A percentile compares a stretch with the other conserved stretches of the same genome.
phyloP scores from a whole-genome alignment of 2,113 vertebrate species.

The Euleptes europaea region DNA sequence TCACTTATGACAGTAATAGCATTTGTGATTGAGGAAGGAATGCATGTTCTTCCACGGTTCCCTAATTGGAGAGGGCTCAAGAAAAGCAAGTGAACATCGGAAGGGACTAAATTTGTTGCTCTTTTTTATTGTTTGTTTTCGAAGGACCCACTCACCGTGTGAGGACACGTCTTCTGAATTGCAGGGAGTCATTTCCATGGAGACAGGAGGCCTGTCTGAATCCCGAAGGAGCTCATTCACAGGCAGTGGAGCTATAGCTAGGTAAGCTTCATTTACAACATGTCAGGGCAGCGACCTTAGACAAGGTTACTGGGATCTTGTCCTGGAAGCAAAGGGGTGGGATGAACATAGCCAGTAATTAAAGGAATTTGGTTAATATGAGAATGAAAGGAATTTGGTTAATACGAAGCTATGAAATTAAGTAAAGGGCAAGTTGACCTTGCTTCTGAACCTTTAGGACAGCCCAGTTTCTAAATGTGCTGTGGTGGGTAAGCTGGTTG shows the following conservation, averaged over 20 bases:
- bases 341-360: not conserved
- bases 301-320: not conserved
- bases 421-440: constrained; percentile 12
- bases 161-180: constrained; percentile 74
- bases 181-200: constrained; percentile 74
- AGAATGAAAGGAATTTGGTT: not conserved
- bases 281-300: not conserved
- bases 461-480: not conserved
- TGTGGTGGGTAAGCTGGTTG: not conserved
- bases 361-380: not conserved
- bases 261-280: constrained; percentile 74
- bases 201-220: constrained; percentile 67
- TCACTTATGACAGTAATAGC: not conserved
- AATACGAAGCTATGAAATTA: not conserved
- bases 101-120: not conserved
- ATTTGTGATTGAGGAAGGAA: constrained; percentile 9
- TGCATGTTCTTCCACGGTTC: constrained; percentile 12
- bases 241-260: constrained; percentile 80
- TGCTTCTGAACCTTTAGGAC: not conserved
- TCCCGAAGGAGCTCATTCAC: constrained; percentile 72
- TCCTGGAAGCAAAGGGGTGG: not conserved
- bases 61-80: not conserved
- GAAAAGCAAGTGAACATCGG: not conserved
- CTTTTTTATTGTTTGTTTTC: constrained; percentile 39
- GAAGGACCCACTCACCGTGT: constrained; percentile 75